Conservation (phyloP, 2,888 invertebrate genomes). For the Perdita meconis region DNA sequence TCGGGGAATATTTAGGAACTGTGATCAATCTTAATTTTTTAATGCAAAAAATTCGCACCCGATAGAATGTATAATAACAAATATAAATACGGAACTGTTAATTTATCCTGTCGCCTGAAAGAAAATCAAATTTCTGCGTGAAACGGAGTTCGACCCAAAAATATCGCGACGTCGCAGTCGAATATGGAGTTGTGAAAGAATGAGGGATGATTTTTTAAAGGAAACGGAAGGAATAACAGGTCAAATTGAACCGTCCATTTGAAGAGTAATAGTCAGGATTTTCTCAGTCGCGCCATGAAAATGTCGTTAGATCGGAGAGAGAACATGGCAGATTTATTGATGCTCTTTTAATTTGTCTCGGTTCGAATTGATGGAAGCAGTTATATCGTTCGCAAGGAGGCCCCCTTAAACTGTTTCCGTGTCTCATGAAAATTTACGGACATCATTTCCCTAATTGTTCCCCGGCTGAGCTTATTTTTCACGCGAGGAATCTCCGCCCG, state of each 20-base stretch:
- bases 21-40: slow-evolving; percentile 1
- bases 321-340: slow-evolving; percentile 55
- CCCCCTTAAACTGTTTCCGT: slow-evolving; percentile 73
- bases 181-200: slow-evolving; percentile 14
- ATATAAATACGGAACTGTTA: not conserved
- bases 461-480: slow-evolving; percentile 75
- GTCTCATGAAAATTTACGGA: slow-evolving; percentile 77
- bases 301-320: slow-evolving; percentile 65
- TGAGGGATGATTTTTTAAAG: slow-evolving; percentile 16
- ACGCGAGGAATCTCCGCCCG: slow-evolving; percentile 50
- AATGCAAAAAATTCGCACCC: not conserved
- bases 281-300: slow-evolving; percentile 58
- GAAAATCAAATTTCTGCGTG: too few relatives aligned
- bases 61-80: not conserved
- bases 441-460: slow-evolving; percentile 81
- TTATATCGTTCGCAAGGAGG: slow-evolving; percentile 74
- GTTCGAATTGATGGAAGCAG: slow-evolving; percentile 81
- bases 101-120: too few relatives aligned
- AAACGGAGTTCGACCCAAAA: not conserved
- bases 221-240: slow-evolving; percentile 14
- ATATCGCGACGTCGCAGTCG: not conserved
- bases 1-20: not conserved
- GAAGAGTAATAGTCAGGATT: not conserved
- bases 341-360: slow-evolving; percentile 79
- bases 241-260: slow-evolving; percentile 3